These are phyloP conservation scores for Ambastaia sidthimunki DNA, from an alignment of 2,797 vertebrate species.

Conservation along the genomic window DNA sequence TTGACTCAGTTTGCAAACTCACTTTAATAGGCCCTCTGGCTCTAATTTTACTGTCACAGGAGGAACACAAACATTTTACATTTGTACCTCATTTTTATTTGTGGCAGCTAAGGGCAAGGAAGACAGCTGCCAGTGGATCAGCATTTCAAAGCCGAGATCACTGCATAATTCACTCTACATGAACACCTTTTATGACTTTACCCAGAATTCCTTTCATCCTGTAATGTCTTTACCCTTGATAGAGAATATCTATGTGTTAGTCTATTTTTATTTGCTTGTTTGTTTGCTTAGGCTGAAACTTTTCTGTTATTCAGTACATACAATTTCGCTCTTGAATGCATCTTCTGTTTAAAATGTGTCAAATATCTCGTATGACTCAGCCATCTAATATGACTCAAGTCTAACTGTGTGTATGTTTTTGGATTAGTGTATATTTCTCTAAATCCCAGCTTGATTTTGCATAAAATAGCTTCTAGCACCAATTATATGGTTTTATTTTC, in stretches of 20 bases:
- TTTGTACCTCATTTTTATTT: slow-evolving; percentile 49
- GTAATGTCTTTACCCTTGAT: not conserved
- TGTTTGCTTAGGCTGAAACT: not conserved
- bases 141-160: slow-evolving; percentile 43
- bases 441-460: not conserved
- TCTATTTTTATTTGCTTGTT: not conserved
- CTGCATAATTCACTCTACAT: not conserved
- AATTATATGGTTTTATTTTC: not conserved
- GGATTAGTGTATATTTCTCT: not conserved
- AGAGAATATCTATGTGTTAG: not conserved
- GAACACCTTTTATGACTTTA: slow-evolving; percentile 18
- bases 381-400: not conserved
- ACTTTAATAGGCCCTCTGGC: slow-evolving; percentile 41
- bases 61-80: slow-evolving; percentile 38
- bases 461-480: not conserved
- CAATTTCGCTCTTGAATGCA: not conserved
- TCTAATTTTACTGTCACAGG: slow-evolving; percentile 26
- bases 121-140: slow-evolving; percentile 37
- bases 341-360: not conserved
- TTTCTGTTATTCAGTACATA: not conserved
- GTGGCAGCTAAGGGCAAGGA: slow-evolving; percentile 39
- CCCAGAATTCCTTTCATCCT: slow-evolving; percentile 8
- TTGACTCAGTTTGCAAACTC: slow-evolving; percentile 23
- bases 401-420: not conserved
- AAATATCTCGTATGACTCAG: too few species aligned